Conservation (phyloP, 2,797 vertebrate genomes). For the Bradypodion ventrale region DNA sequence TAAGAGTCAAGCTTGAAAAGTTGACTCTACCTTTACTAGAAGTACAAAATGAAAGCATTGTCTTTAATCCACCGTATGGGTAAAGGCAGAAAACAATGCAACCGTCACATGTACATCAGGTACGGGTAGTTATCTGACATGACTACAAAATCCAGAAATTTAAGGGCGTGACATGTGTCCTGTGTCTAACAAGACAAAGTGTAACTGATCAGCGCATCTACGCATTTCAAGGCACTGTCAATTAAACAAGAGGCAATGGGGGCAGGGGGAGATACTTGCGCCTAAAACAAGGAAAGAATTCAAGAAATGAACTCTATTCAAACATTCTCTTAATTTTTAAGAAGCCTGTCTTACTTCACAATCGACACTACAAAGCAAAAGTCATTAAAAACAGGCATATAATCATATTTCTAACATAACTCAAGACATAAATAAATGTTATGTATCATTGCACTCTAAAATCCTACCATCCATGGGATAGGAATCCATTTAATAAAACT, state of each 20-base stretch:
- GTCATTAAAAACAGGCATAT: neutral
- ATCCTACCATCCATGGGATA: slow-evolving; percentile 28
- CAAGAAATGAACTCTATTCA: neutral
- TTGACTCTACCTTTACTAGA: slow-evolving; percentile 21
- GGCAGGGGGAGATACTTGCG: neutral
- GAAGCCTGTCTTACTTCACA: slow-evolving; percentile 35
- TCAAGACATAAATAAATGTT: slow-evolving; percentile 19
- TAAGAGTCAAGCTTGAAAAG: slow-evolving; percentile 36
- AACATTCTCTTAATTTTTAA: slow-evolving; percentile 15
- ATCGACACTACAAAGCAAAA: slow-evolving; percentile 15
- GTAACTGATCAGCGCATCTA: neutral
- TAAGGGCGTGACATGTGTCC: slow-evolving; percentile 44
- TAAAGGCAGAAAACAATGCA: neutral
- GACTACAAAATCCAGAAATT: slow-evolving; percentile 58
- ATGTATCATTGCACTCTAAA: slow-evolving; percentile 36
- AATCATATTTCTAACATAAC: slow-evolving; percentile 22
- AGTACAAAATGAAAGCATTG: neutral
- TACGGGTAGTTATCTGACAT: slow-evolving; percentile 47
- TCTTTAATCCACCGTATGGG: slow-evolving; percentile 22
- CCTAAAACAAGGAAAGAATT: slow-evolving; percentile 29
- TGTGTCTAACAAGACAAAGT: slow-evolving; percentile 45
- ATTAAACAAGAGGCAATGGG: slow-evolving; percentile 1
- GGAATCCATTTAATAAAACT: slow-evolving; percentile 30
- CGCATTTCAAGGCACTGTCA: neutral
- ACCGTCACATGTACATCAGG: slow-evolving; percentile 17